Base-by-base conservation (phyloP, 2,888 invertebrate species). In the Ligdia adustata region DNA sequence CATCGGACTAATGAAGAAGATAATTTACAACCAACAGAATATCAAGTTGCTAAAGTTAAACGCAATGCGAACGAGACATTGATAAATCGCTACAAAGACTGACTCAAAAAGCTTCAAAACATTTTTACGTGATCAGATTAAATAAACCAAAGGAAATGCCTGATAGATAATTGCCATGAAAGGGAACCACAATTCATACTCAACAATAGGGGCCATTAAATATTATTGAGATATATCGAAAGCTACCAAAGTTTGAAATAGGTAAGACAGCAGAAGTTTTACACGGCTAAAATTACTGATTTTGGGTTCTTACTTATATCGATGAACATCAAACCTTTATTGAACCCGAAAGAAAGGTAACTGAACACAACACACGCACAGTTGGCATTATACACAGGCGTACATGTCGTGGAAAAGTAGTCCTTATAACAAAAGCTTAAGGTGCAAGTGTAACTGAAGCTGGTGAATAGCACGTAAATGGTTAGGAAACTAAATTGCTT, bases 401-500 rank as follows among this genome's bases (percentile, higher is more conserved):
- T 32, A 37, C 20, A 24, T 44, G 16, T 39, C 37, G 38, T 13
- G 37, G 49, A 32, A 55, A 52, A 49, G 48, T 37, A 47, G 42
- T 34, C 53, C 43, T 57, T 60, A 45, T 52, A 49, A 45, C 37
- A 39, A 49, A 34, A 56, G 42, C 35, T 38, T 43, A 57, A 53
- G 43, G 49, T 43, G 58, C 38, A 44, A 22, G 39, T 39, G 50
- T 51, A 48, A 35, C 39, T 42, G 33, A 55, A 59, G 60, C 42
- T 52, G 57, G 43, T 35, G 50, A 54, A 62, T 49, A 59, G 62
- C 62, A 68, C 59, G 66, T 66, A 62, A 69, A 66, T 62, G 68
- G 69, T 71, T 73, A 65, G 69, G 65, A 65, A 74, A 72, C 64
- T 53, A 75, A 75, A 79, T 77, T 77, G 69, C 74, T 76, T 75